Evolutionary conservation across 1,140 invertebrate species (phyloP).

Genomic region (Leptoteleia sp.): DNA sequence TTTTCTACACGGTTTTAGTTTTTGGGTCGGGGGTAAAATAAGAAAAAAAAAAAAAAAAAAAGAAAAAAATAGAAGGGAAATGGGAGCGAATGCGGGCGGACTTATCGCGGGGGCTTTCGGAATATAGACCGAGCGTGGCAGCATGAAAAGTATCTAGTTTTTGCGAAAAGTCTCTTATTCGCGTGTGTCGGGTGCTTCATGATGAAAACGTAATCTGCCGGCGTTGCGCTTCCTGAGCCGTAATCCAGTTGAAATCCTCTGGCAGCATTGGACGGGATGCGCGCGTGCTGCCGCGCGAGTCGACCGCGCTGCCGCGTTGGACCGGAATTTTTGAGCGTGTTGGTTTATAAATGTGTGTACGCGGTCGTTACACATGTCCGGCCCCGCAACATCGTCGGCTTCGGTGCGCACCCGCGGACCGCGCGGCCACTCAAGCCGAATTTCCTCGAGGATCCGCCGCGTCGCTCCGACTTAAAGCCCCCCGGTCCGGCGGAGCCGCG

Average conservation of each 20-base stretch:
- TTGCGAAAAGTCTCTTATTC: slow-evolving; percentile 56
- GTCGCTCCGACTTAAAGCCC: slow-evolving; percentile 37
- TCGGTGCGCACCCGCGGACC: no score
- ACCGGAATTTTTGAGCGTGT: slow-evolving; percentile 1
- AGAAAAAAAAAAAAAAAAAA: slow-evolving; percentile 12
- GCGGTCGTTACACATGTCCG: background rate
- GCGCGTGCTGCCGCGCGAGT: slow-evolving; percentile 30
- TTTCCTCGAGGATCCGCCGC: slow-evolving; percentile 4
- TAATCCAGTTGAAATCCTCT: slow-evolving; percentile 66
- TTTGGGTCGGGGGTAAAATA: no score
- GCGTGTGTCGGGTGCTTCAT: slow-evolving; percentile 42
- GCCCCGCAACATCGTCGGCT: slow-evolving; percentile 10
- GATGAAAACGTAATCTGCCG: slow-evolving; percentile 61
- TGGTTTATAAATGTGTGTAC: slow-evolving; percentile 43
- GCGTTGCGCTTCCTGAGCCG: slow-evolving; percentile 58
- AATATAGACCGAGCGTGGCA: slow-evolving; percentile 44
- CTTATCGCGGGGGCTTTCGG: slow-evolving; percentile 45
- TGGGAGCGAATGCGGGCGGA: slow-evolving; percentile 8
- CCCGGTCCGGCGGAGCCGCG: slow-evolving; percentile 27
- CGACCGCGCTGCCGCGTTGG: background rate
- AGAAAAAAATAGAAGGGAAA: slow-evolving; percentile 3
- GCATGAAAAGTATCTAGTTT: slow-evolving; percentile 58
- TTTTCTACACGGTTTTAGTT: slow-evolving; percentile 37
- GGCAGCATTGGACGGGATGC: slow-evolving; percentile 54
- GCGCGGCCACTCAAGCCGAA: no score